phyloP scores from a whole-genome alignment of 2,888 invertebrate genomes.

The Ectemnius lituratus region DNA sequence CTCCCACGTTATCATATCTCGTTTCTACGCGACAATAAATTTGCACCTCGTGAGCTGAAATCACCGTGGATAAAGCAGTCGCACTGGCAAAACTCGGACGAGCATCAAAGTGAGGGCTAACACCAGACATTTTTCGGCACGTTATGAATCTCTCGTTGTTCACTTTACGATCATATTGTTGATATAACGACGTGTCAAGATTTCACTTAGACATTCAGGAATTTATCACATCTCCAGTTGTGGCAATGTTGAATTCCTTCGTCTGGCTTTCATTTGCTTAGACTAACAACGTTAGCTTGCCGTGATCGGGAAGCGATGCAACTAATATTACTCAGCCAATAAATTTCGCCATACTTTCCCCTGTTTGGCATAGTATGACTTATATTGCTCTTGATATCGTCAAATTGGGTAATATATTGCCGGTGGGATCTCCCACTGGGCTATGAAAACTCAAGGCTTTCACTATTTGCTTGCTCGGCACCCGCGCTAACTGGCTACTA shows the following conservation, averaged over 20 bases:
- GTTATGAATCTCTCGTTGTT: too few relatives aligned
- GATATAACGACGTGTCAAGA: too few relatives aligned
- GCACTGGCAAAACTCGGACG: too few relatives aligned
- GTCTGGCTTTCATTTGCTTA: too few relatives aligned
- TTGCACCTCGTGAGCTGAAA: conserved; percentile 49
- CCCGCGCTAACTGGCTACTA: not conserved
- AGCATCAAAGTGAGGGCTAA: too few relatives aligned
- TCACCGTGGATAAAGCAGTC: conserved; percentile 16
- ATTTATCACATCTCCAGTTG: too few relatives aligned
- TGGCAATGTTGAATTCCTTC: too few relatives aligned
- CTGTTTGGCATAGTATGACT: not conserved
- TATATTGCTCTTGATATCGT: not conserved
- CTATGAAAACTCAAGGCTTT: not conserved
- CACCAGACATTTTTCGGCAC: too few relatives aligned
- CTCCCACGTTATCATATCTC: conserved; percentile 52
- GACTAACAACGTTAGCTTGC: too few relatives aligned
- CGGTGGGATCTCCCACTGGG: not conserved
- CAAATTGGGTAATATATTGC: not conserved
- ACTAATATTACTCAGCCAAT: not conserved
- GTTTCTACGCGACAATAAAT: conserved; percentile 57
- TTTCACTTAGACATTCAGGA: too few relatives aligned
- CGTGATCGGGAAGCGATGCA: too few relatives aligned
- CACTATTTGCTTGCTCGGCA: not conserved
- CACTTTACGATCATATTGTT: too few relatives aligned
- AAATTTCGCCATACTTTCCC: conserved; percentile 1